Base-by-base conservation (phyloP, 2,797 vertebrate species). In the Clarias fuscus region DNA sequence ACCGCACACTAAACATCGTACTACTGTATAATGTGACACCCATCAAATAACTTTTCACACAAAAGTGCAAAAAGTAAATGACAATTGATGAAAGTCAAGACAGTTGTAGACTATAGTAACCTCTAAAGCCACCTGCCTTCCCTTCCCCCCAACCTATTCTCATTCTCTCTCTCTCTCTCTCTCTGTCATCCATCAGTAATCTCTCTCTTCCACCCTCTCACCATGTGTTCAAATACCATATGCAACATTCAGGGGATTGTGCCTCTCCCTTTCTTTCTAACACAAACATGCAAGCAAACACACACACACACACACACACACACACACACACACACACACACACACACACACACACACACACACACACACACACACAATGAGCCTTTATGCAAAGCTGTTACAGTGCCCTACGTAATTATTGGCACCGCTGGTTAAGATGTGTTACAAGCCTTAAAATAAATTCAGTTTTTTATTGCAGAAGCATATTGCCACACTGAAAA, bases 181-280 rank as follows among this genome's bases (percentile, higher is more conserved):
- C 58, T 48, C 43, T 40, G 56, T 64, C 82, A 84, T 70, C 86
- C 61, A 84, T 62, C 84, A 59, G 48, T 71, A 86, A 84, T 85
- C 86, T 88, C 83, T 84, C 84, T 81, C 67, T 87, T 30, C 83
- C 76, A 87, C 83, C 82, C 82, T 84, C 85, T 82, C 87, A 87
- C 86, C 89, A 89, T 87, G 89, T 90, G 88, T 86, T 86, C 76
- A 87, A 85, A 75, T 85, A 88, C 70, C 56, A 80, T 81, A 83
- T 8, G 27, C 27, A 82, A 61, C 59, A 82, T 78, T 82, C 82
- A 88, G 61, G 83, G 85, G 82, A 88, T 48, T 75, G 24, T 64
- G 59, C 71, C 53, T 56, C n/a, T 40, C 59, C 61, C 15, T 65
- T 81, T 56, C 13, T 75, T 30, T 53, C 6, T 68, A 71, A 80